Evolutionary conservation across 2,888 invertebrate genomes (phyloP), one percentile per base, ranked within the genome.

Genomic region (Oegoconia quadripuncta): DNA sequence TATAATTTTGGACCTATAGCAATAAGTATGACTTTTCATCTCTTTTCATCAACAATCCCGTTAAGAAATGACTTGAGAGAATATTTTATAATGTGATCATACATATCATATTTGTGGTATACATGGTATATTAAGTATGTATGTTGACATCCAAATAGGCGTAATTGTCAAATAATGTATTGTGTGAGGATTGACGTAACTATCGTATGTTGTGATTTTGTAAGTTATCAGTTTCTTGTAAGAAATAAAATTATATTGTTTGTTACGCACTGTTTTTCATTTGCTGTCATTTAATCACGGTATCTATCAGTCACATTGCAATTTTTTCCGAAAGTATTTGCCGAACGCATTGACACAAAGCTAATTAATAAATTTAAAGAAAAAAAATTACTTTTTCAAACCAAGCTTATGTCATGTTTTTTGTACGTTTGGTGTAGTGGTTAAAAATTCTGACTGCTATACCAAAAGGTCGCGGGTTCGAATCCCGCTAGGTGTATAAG

Each of bases 221-320:
- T 69, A 59, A 52, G 62, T 69, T 70, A 57, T 58, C 33, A 55
- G 50, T 54, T 52, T 52, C 50, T 52, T 59, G 55, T 55, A 65
- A 45, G 55, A 65, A 78, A 75, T 77, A 77, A 74, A 78, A 50
- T 64, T 78, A 73, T 74, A 73, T 75, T 72, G 73, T 82, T 83
- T 78, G 80, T 78, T 79, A 65, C 39, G 41, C 33, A 22, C 15
- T 13, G 28, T 44, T 7, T 45, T 50, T 48, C 44, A 38, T 46
- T 58, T 46, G 34, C 23, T 44, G 22, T 37, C 34, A 25, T 28
- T 7, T 12, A n/a, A n/a, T n/a, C n/a, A n/a, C n/a, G n/a, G n/a
- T n/a, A n/a, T n/a, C n/a, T n/a, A n/a, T n/a, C n/a, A n/a, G n/a
- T n/a, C n/a, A n/a, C n/a, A n/a, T n/a, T n/a, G n/a, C n/a, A n/a